Percentiles rank a stretch among this genome's conserved stretches.
Evolutionary conservation across 2,888 invertebrate genomes (phyloP).

Genomic region (Chymomyza procnemis): DNA sequence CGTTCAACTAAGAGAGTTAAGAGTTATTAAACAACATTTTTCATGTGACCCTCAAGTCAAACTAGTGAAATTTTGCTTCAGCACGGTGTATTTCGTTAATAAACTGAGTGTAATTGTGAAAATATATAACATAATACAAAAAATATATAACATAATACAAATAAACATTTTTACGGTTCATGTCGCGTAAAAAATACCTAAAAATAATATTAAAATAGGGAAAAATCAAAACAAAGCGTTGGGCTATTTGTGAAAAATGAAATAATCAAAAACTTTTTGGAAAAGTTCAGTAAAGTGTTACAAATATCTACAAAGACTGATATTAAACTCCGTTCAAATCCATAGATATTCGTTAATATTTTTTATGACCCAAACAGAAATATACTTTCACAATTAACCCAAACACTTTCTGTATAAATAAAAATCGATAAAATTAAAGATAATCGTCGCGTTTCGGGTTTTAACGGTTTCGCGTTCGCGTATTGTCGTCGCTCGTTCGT

Average conservation of each 20-base stretch:
- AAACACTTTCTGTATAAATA: slow-evolving; percentile 41
- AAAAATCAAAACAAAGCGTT: slow-evolving; percentile 45
- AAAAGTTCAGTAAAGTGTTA: slow-evolving; percentile 18
- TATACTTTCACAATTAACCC: slow-evolving; percentile 35
- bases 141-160: slow-evolving; percentile 28
- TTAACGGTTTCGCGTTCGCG: slow-evolving; percentile 76
- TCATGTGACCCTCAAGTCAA: not conserved
- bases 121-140: slow-evolving; percentile 25
- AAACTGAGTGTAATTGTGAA: slow-evolving; percentile 11
- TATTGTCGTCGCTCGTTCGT: slow-evolving; percentile 75
- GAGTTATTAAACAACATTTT: not conserved
- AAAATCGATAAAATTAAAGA: slow-evolving; percentile 22
- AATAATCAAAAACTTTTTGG: slow-evolving; percentile 36
- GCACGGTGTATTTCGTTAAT: slow-evolving; percentile 22
- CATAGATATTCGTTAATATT: slow-evolving; percentile 31
- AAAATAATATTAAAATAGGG: slow-evolving; percentile 48
- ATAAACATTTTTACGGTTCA: slow-evolving; percentile 55
- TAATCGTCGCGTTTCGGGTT: slow-evolving; percentile 76
- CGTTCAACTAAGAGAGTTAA: not conserved
- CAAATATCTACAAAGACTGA: slow-evolving; percentile 58
- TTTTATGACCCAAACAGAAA: slow-evolving; percentile 2
- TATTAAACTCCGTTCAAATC: slow-evolving; percentile 52
- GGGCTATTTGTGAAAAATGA: slow-evolving; percentile 39
- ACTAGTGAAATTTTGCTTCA: slow-evolving; percentile 6
- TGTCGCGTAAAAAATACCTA: slow-evolving; percentile 49